Evolutionary conservation across 2,797 vertebrate species (phyloP), one percentile per base, ranked within the genome.

Genomic region (Spinus olivaceus): DNA sequence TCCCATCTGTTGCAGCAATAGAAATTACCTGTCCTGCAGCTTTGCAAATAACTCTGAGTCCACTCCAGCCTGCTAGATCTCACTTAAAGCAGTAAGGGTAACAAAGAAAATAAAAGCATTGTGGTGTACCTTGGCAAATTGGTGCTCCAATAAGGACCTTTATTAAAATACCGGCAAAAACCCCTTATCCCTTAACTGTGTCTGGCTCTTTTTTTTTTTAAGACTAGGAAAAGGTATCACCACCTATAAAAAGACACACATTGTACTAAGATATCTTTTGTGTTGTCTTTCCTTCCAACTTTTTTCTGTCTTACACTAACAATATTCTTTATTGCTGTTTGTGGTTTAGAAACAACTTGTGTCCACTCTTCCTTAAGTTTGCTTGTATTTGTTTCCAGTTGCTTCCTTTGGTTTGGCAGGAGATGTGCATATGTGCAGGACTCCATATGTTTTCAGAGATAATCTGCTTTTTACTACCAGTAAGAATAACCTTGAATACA

Each of bases 381-480:
- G 22, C 41, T 74, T 80, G 42, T 69, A 51, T 74, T 93, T 82
- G 46, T 93, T 92, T 95, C 59, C 32, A 66, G 33, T 91, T 91
- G 63, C 59, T 67, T 94, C 54, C 42, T 74, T 72, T 37, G 69
- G 47, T 89, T 87, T 24, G 1, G 66, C 85, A 88, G 80, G 11
- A 86, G 80, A 94, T 66, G 32, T 39, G n/a, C 14, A 0, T 64
- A 39, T 91, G 66, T 73, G 66, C 56, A 91, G 79, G 70, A 76
- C 49, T 92, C 89, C 79, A 69, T 92, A 73, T 92, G 87, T 91
- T 96, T 94, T 83, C 87, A 88, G 85, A 90, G 87, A 91, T 94
- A 88, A 96, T 97, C 92, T 94, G 59, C 66, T 90, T 92, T 97
- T 96, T 96, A 95, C 94, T 96, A 96, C 95, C 92, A 92, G 95